phyloP scores from a whole-genome alignment of 2,113 vertebrate genomes.

The Barnardius zonarius region DNA sequence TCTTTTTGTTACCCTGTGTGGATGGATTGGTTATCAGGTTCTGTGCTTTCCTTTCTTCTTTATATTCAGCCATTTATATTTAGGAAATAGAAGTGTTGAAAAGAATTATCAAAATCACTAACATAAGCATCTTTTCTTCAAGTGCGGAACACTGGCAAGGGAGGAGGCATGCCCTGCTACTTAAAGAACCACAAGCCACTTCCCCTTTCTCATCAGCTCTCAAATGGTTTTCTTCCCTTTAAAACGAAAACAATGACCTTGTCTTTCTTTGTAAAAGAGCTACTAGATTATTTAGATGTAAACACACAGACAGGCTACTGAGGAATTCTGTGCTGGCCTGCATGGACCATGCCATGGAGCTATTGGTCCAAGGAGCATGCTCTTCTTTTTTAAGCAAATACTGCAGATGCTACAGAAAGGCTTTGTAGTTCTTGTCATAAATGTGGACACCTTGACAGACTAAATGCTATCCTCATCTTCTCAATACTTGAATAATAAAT shows the following conservation, averaged over 20 bases:
- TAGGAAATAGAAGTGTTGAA: neutral
- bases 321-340: neutral
- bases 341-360: rapidly evolving
- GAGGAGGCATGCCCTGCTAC: neutral
- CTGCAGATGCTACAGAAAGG: neutral
- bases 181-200: neutral
- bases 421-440: neutral
- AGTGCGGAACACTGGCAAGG: neutral
- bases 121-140: neutral
- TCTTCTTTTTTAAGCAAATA: neutral
- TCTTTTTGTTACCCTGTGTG: neutral
- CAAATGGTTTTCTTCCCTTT: neutral
- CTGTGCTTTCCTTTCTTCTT: neutral
- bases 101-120: neutral
- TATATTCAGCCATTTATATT: neutral
- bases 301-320: neutral
- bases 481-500: neutral
- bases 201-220: neutral
- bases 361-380: neutral
- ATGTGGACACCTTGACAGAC: neutral
- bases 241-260: neutral
- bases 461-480: neutral
- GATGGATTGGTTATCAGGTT: neutral
- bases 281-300: neutral
- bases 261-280: neutral